Evolutionary conservation across 2,113 vertebrate genomes (phyloP), one percentile per base, ranked within the genome.

Genomic region (Bostrychus sinensis): DNA sequence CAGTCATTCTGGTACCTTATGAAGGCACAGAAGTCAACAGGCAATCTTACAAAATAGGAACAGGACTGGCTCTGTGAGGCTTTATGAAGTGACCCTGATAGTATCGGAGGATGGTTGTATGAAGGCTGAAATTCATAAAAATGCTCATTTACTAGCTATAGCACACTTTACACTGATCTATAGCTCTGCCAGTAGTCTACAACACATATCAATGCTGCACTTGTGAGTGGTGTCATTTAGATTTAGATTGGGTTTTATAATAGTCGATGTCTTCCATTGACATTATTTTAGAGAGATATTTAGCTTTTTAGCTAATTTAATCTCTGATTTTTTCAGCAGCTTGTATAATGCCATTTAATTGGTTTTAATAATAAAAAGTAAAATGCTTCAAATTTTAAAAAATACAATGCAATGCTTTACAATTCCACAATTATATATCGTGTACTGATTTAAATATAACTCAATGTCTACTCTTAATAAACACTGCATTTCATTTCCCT

Each of bases 121-220:
- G 5, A 28, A 68, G 48, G 50, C 17, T 23, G 61, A 56, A 66
- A 76, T 64, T 74, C 59, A 74, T 75, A 70, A 74, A 82, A 75
- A 79, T 75, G 70, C 58, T 81, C 63, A 75, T 85, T 78, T 78
- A 59, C 66, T 65, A 32, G 71, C 72, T 14, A 42, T 72, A 46
- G 66, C 28, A 38, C 56, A 46, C 60, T 17, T 50, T 2, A 1
- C 26, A 50, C 36, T 38, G 2, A 36, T 63, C 69, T 16, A 39
- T 56, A 62, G 39, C 19, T 64, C 34, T 20, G 16, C 11, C 42
- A 34, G 42, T 53, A 38, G 4, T 70, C 72, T 61, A 59, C 72
- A 77, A 72, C 50, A 10, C 73, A 78, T 67, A 23, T 61, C 38
- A 28, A 23, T 38, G 53, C 22, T 38, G 0, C 14, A 30, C 1